phyloP scores from a whole-genome alignment of 2,888 invertebrate genomes.

The Scelioninae gen. 2 region DNA sequence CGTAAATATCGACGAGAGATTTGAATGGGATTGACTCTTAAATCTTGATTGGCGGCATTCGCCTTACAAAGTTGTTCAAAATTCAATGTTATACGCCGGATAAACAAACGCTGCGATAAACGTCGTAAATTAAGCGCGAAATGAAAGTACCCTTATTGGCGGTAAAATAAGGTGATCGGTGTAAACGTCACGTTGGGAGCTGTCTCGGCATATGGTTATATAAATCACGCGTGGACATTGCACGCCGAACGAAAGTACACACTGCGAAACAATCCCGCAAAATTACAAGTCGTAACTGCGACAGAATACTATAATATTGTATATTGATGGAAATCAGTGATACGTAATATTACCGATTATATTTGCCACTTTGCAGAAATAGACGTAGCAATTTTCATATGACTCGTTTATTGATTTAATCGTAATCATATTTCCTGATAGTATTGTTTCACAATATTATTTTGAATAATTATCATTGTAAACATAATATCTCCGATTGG shows the following conservation, averaged over 20 bases:
- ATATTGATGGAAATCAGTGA: constrained; percentile 39
- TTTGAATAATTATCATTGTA: too few species aligned
- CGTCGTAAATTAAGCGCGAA: constrained; percentile 47
- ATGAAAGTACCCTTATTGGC: constrained; percentile 38
- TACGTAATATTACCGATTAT: constrained; percentile 40
- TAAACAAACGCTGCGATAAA: constrained; percentile 38
- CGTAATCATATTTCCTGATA: constrained; percentile 12
- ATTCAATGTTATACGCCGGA: constrained; percentile 30
- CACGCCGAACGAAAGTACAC: constrained; percentile 29
- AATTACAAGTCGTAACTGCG: constrained; percentile 40
- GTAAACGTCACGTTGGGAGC: constrained; percentile 41
- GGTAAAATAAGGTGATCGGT: constrained; percentile 44
- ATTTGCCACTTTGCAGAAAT: constrained; percentile 39
- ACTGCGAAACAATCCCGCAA: constrained; percentile 45
- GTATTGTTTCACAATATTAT: too few species aligned
- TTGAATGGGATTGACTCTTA: background rate
- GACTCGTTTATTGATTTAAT: constrained; percentile 30
- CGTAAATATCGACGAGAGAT: constrained; percentile 1
- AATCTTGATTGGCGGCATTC: background rate
- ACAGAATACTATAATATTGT: constrained; percentile 29
- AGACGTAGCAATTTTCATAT: constrained; percentile 36
- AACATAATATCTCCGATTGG: too few species aligned
- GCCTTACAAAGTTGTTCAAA: constrained; percentile 12
- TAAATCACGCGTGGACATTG: constrained; percentile 47
- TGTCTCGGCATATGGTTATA: constrained; percentile 43